Conservation (phyloP, 2,113 vertebrate species). For the Stigmatopora argus region DNA sequence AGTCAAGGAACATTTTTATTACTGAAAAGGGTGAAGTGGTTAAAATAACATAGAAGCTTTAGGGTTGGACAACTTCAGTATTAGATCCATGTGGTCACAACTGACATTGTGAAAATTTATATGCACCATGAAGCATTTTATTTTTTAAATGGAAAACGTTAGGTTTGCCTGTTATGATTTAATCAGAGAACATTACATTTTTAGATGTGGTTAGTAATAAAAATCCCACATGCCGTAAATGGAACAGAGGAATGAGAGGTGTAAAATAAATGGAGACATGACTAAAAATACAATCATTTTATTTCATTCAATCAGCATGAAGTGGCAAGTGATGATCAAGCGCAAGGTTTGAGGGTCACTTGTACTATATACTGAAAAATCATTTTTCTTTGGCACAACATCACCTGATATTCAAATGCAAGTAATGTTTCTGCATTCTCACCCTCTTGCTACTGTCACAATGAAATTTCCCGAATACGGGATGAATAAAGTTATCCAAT, state of each 20-base stretch:
- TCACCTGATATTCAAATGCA: constrained; percentile 8
- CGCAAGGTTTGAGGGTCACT: constrained; percentile 10
- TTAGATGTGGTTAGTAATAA: constrained; percentile 1
- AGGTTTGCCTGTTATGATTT: constrained; percentile 1
- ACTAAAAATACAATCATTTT: constrained; percentile 15
- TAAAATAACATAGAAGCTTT: constrained; percentile 31
- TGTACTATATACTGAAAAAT: constrained; percentile 1
- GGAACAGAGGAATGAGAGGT: neutral
- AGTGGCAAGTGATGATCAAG: constrained; percentile 11
- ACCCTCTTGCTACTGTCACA: too few relatives aligned
- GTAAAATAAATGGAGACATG: neutral
- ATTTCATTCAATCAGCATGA: constrained; percentile 8
- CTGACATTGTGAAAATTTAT: constrained; percentile 24
- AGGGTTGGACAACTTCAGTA: constrained; percentile 13
- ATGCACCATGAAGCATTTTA: constrained; percentile 1
- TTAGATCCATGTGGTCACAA: constrained; percentile 28
- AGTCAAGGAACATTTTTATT: neutral
- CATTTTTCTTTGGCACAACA: constrained; percentile 2
- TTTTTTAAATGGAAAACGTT: constrained; percentile 1
- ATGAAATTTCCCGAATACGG: too few relatives aligned
- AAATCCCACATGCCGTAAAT: neutral
- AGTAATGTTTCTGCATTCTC: constrained; percentile 4
- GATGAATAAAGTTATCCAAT: too few relatives aligned
- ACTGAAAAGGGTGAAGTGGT: constrained; percentile 23
- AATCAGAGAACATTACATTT: constrained; percentile 6